A percentile compares a stretch with the other conserved stretches of the same genome.
Evolutionary conservation across 2,113 vertebrate genomes (phyloP).

Genomic region (Calypte anna): DNA sequence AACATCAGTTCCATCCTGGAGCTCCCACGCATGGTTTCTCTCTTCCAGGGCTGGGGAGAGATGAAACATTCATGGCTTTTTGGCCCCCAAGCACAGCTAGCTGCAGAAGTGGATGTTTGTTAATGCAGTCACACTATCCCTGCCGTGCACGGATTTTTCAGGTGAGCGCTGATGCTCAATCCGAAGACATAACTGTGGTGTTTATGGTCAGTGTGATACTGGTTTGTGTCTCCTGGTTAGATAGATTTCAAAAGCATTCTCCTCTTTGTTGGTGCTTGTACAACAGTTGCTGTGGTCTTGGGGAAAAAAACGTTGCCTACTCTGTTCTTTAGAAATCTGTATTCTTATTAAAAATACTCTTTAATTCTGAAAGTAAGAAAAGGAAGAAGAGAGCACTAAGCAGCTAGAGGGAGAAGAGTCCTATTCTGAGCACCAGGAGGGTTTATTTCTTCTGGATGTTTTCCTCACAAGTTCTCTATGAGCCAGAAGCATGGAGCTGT

Average conservation of each 20-base stretch:
- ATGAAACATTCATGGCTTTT: slow-evolving; percentile 40
- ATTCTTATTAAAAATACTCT: slow-evolving; percentile 48
- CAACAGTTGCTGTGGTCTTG: background rate
- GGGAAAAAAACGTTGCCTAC: background rate
- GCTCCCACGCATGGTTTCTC: background rate
- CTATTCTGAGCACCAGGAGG: background rate
- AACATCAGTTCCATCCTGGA: background rate
- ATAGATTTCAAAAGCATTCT: background rate
- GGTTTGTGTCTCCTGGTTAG: background rate
- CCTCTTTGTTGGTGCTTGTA: background rate
- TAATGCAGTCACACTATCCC: slow-evolving; percentile 1
- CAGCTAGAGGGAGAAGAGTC: background rate
- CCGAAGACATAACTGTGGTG: background rate
- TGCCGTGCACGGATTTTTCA: background rate
- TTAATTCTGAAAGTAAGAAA: background rate
- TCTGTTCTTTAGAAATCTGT: background rate
- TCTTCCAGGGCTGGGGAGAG: background rate
- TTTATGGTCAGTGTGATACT: slow-evolving; percentile 9
- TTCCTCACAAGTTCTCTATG: background rate
- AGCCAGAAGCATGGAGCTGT: background rate
- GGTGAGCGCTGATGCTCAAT: slow-evolving; percentile 18
- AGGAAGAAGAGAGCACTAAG: background rate
- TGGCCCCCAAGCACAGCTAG: background rate
- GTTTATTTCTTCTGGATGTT: background rate
- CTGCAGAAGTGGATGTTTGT: background rate